Percentiles rank a stretch among this genome's conserved stretches.
Conservation (phyloP, 2,797 vertebrate genomes). For the Lepilemur septentrionalis region DNA sequence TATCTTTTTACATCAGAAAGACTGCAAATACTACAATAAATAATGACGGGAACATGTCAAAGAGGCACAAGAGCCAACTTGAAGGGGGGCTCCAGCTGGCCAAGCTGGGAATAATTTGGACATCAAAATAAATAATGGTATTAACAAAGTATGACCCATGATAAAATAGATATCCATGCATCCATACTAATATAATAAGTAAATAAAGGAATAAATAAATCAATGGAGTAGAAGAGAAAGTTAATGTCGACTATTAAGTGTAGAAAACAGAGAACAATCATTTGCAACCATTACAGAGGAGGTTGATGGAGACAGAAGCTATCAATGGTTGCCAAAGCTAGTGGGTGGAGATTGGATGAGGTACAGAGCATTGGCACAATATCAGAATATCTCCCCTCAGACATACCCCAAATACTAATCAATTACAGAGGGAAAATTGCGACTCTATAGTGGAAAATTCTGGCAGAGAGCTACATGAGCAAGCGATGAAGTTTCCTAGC, state of each 20-base stretch:
- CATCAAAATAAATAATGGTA: not conserved
- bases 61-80: not conserved
- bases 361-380: not conserved
- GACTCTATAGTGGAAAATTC: not conserved
- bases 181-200: not conserved
- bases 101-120: not conserved
- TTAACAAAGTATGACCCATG: not conserved
- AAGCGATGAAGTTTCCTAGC: not conserved
- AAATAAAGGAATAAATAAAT: not conserved
- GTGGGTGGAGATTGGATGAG: not conserved
- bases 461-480: not conserved
- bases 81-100: not conserved
- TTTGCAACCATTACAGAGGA: not conserved
- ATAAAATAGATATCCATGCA: not conserved
- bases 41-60: not conserved
- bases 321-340: not conserved
- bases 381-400: not conserved
- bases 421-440: not conserved
- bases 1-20: slow-evolving; percentile 9
- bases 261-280: not conserved
- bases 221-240: not conserved
- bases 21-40: not conserved
- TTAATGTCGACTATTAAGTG: not conserved
- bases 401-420: not conserved
- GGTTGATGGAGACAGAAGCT: not conserved